These are phyloP conservation scores for Tachypleus tridentatus DNA, from an alignment of 1,140 invertebrate species.

Conservation along the genomic window DNA sequence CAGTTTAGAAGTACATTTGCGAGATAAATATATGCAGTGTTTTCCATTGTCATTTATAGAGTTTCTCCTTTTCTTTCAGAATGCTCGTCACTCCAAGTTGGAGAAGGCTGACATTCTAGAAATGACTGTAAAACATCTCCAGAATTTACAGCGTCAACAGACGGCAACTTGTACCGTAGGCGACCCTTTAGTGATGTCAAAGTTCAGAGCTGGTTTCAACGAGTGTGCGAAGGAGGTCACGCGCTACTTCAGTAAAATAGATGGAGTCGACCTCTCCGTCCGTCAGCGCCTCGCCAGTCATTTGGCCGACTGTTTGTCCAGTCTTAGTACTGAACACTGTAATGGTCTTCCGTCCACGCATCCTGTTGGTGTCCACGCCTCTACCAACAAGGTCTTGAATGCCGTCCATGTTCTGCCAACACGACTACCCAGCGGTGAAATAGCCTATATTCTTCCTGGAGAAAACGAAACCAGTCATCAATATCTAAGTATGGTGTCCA, in stretches of 20 bases:
- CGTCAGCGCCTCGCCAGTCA: slow-evolving; percentile 77
- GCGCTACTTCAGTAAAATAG: slow-evolving; percentile 60
- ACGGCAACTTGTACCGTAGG: slow-evolving; percentile 36
- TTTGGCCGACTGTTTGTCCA: slow-evolving; percentile 38
- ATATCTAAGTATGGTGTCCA: background rate
- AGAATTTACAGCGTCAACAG: slow-evolving; percentile 57
- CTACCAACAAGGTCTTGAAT: slow-evolving; percentile 11
- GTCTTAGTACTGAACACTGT: slow-evolving; percentile 11
- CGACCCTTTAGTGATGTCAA: slow-evolving; percentile 54
- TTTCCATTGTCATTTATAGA: too few species aligned
- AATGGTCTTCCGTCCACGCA: background rate
- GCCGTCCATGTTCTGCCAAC: slow-evolving; percentile 58
- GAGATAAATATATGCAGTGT: too few species aligned
- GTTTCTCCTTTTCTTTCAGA: slow-evolving; percentile 8
- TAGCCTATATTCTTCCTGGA: slow-evolving; percentile 48
- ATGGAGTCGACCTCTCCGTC: slow-evolving; percentile 68
- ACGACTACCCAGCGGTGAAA: slow-evolving; percentile 47
- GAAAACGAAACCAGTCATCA: slow-evolving; percentile 7
- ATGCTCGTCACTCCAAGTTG: slow-evolving; percentile 54
- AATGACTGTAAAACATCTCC: slow-evolving; percentile 83
- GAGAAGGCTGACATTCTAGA: slow-evolving; percentile 96
- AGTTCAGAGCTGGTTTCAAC: slow-evolving; percentile 78
- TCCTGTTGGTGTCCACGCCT: too few species aligned
- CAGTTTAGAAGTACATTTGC: too few species aligned
- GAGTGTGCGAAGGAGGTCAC: slow-evolving; percentile 86